phyloP scores from a whole-genome alignment of 2,797 vertebrate species.

The Mormyrus hasselquistii region DNA sequence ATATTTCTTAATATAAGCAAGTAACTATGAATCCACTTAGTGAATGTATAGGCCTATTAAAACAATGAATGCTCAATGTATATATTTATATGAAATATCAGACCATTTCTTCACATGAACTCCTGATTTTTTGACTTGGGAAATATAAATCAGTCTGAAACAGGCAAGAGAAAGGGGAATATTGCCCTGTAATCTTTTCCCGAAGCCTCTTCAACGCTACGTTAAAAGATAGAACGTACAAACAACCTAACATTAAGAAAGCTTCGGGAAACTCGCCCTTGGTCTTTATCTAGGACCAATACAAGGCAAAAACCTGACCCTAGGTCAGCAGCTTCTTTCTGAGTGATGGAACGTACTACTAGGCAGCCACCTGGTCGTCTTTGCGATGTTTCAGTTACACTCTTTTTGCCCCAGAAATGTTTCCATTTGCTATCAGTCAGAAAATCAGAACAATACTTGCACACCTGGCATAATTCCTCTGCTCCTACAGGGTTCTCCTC shows the following conservation, averaged over 20 bases:
- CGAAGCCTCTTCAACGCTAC: neutral
- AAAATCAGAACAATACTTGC: conserved; percentile 53
- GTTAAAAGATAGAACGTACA: neutral
- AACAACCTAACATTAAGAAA: neutral
- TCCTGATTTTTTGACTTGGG: neutral
- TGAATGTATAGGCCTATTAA: neutral
- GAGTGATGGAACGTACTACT: neutral
- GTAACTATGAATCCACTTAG: neutral
- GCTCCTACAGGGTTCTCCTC: conserved; percentile 26
- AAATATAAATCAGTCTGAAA: neutral
- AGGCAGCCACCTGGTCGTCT: neutral
- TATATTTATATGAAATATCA: neutral
- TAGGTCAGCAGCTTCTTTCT: neutral
- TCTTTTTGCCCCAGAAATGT: conserved; percentile 28
- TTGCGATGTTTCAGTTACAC: neutral
- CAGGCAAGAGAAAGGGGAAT: neutral
- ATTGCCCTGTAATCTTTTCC: neutral
- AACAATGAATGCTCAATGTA: neutral
- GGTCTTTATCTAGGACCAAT: neutral
- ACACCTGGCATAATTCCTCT: conserved; percentile 53
- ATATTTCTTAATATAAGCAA: neutral
- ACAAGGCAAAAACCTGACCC: neutral
- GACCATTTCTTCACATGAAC: neutral
- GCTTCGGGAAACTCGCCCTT: neutral
- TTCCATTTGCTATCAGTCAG: conserved; percentile 49